A percentile compares a stretch with the other conserved stretches of the same genome.
These are phyloP conservation scores for Acronicta alni DNA, from an alignment of 2,888 invertebrate genomes.

Conservation along the genomic window DNA sequence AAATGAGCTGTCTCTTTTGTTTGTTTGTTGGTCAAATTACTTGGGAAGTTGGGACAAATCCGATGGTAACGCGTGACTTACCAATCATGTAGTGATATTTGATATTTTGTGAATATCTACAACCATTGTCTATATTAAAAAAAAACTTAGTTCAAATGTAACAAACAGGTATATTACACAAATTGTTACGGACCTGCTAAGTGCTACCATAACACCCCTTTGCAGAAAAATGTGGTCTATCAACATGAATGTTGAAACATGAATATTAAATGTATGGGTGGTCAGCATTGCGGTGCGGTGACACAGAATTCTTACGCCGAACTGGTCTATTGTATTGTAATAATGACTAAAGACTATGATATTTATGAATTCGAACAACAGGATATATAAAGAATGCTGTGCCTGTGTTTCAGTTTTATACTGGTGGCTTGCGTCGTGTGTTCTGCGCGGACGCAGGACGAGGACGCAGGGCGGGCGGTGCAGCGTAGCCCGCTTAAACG, in stretches of 20 bases:
- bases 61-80: neutral
- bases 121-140: conserved; percentile 9
- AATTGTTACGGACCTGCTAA: conserved; percentile 34
- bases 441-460: conserved; percentile 76
- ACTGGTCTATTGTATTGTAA: too few species aligned
- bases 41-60: neutral
- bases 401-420: conserved; percentile 74
- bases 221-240: conserved; percentile 28
- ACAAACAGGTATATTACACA: conserved; percentile 47
- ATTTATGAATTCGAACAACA: neutral
- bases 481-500: conserved; percentile 78
- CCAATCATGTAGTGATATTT: neutral
- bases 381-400: too few species aligned
- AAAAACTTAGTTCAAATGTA: conserved; percentile 26
- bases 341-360: too few species aligned
- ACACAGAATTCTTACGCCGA: conserved; percentile 27
- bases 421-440: conserved; percentile 75
- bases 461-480: conserved; percentile 67
- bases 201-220: conserved; percentile 40
- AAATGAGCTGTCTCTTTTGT: too few species aligned
- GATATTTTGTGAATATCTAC: neutral
- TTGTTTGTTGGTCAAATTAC: too few species aligned
- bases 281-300: conserved; percentile 31
- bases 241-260: conserved; percentile 40
- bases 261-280: conserved; percentile 32